These are phyloP conservation scores for Scaptomyza flava DNA, from an alignment of 2,888 invertebrate genomes.

Conservation along the genomic window DNA sequence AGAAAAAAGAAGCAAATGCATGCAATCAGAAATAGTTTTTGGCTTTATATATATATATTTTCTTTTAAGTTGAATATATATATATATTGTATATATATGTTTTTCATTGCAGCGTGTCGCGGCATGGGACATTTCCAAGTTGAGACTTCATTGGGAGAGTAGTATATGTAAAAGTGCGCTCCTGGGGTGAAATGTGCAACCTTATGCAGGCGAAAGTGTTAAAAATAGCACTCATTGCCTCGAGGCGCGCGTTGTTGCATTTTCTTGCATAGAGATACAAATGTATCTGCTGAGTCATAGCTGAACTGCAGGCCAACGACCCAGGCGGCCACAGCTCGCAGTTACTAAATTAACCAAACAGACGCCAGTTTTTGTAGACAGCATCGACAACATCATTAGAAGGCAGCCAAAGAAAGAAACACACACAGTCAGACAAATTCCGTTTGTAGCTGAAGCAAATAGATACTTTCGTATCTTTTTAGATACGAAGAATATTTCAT, in stretches of 20 bases:
- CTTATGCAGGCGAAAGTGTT: conserved; percentile 71
- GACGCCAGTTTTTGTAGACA: conserved; percentile 57
- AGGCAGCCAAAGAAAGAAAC: conserved; percentile 24
- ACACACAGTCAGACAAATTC: conserved; percentile 5
- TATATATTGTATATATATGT: conserved; percentile 12
- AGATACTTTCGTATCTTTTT: conserved; percentile 36
- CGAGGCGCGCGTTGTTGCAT: conserved; percentile 23
- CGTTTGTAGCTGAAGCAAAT: conserved; percentile 19
- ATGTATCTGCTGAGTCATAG: conserved; percentile 56
- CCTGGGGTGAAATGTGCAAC: conserved; percentile 73
- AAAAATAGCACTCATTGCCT: conserved; percentile 68
- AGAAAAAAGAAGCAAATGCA: conserved; percentile 7
- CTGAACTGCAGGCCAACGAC: conserved; percentile 74
- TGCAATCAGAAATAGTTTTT: conserved; percentile 50
- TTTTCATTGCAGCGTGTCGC: conserved; percentile 49
- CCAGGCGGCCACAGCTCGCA: conserved; percentile 44
- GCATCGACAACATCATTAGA: conserved; percentile 71
- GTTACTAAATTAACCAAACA: conserved; percentile 61
- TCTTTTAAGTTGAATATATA: conserved; percentile 48
- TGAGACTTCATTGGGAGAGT: conserved; percentile 33
- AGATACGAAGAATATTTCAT: conserved; percentile 24
- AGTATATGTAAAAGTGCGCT: conserved; percentile 41
- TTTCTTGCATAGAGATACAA: conserved; percentile 36
- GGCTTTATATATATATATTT: conserved; percentile 2
- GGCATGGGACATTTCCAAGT: conserved; percentile 74